Conservation (phyloP, 2,888 invertebrate species). For the Athripsodes cinereus region DNA sequence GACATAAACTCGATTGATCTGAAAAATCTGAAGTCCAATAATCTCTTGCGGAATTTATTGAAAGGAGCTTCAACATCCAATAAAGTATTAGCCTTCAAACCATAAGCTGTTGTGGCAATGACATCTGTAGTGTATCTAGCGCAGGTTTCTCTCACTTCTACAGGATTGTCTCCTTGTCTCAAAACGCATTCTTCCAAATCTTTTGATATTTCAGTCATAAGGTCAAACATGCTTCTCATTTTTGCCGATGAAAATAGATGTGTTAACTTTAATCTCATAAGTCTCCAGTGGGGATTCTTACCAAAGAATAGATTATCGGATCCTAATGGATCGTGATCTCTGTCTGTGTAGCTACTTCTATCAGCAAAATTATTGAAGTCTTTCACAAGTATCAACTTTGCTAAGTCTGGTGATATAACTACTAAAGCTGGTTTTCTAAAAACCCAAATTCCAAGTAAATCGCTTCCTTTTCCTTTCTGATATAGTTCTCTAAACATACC, state of each 20-base stretch:
- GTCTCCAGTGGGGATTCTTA: constrained; percentile 30
- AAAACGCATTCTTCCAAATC: constrained; percentile 24
- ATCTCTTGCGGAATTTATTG: constrained; percentile 24
- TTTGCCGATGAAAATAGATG: constrained; percentile 31
- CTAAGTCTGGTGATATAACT: constrained; percentile 31
- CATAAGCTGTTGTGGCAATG: constrained; percentile 26
- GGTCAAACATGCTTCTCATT: constrained; percentile 31
- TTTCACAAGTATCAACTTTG: constrained; percentile 32
- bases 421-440: constrained; percentile 31
- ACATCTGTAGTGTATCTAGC: constrained; percentile 25
- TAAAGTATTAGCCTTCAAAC: constrained; percentile 25
- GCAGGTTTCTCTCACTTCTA: constrained; percentile 24
- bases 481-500: constrained; percentile 25
- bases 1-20: constrained; percentile 25
- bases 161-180: constrained; percentile 14
- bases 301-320: constrained; percentile 31
- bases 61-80: constrained; percentile 22
- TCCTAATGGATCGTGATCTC: constrained; percentile 30
- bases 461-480: constrained; percentile 17
- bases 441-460: constrained; percentile 30
- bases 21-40: constrained; percentile 24
- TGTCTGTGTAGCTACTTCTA: constrained; percentile 30
- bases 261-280: constrained; percentile 30
- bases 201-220: constrained; percentile 28
- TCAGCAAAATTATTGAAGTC: constrained; percentile 33